These are phyloP conservation scores for Paramuricea clavata DNA, from an alignment of 92 coral and sea anemone species.

Conservation along the genomic window DNA sequence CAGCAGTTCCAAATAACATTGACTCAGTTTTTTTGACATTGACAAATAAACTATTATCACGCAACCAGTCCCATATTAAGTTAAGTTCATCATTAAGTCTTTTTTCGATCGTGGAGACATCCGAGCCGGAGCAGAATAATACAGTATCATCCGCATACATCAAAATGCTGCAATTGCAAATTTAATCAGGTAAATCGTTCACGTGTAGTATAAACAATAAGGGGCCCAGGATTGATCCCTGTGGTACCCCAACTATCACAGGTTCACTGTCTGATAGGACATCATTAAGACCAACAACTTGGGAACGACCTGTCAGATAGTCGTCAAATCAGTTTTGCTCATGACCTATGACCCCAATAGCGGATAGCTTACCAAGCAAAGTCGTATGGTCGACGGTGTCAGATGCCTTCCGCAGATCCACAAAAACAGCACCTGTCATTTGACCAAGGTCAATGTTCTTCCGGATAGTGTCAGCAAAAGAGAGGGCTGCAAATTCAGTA, in stretches of 20 bases:
- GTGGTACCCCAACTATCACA: conserved; percentile 15
- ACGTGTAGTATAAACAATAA: no score
- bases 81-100: conserved; percentile 15
- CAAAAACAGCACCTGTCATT: conserved; percentile 33
- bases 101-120: background rate
- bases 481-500: no score
- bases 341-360: background rate
- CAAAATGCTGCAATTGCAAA: background rate
- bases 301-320: conserved; percentile 20
- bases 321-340: conserved; percentile 18
- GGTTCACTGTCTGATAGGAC: background rate
- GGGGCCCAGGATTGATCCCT: no score
- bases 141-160: conserved; percentile 48
- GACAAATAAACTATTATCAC: conserved; percentile 2
- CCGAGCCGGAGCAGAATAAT: conserved; percentile 14
- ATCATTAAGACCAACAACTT: background rate
- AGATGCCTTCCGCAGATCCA: conserved; percentile 15
- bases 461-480: background rate
- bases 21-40: conserved; percentile 25
- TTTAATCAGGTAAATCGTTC: no score
- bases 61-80: background rate
- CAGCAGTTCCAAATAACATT: conserved; percentile 7
- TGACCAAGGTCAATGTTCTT: conserved; percentile 24
- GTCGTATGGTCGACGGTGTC: conserved; percentile 13
- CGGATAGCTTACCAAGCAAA: background rate